Conservation (phyloP, 2,888 invertebrate species). For the Timema cristinae region DNA sequence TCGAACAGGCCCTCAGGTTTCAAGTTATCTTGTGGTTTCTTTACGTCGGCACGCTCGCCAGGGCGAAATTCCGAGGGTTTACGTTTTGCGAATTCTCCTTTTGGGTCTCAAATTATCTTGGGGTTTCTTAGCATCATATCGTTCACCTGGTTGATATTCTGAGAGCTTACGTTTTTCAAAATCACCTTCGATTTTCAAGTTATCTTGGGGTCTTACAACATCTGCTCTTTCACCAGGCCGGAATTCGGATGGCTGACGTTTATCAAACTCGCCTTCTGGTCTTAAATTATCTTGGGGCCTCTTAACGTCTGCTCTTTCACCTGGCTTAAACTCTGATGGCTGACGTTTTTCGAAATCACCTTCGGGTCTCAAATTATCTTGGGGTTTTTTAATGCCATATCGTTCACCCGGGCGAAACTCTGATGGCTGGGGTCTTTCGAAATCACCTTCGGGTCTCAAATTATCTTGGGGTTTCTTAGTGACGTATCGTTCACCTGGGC, state of each 20-base stretch:
- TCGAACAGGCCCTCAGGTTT: constrained; percentile 38
- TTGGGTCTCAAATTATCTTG: constrained; percentile 57
- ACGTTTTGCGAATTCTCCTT: constrained; percentile 45
- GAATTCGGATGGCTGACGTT: constrained; percentile 35
- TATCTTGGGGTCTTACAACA: constrained; percentile 34
- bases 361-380: constrained; percentile 59
- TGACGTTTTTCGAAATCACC: constrained; percentile 53
- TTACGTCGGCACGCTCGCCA: constrained; percentile 40
- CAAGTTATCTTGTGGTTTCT: constrained; percentile 34
- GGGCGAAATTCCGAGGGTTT: constrained; percentile 34
- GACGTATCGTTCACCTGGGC: constrained; percentile 41
- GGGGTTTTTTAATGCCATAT: constrained; percentile 49
- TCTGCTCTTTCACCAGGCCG: constrained; percentile 32
- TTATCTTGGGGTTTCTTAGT: constrained; percentile 36
- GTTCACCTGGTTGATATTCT: constrained; percentile 45
- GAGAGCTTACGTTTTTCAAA: constrained; percentile 36
- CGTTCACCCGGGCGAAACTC: constrained; percentile 39
- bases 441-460: constrained; percentile 53
- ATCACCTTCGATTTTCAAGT: constrained; percentile 39
- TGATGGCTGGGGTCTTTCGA: constrained; percentile 48
- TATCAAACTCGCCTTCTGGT: constrained; percentile 31
- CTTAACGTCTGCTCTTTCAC: constrained; percentile 38
- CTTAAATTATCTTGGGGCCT: constrained; percentile 57
- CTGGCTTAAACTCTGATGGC: constrained; percentile 44
- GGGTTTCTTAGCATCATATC: constrained; percentile 35